Evolutionary conservation across 1,140 invertebrate genomes (phyloP), one percentile per base, ranked within the genome.

Genomic region (Drosophila sproati): DNA sequence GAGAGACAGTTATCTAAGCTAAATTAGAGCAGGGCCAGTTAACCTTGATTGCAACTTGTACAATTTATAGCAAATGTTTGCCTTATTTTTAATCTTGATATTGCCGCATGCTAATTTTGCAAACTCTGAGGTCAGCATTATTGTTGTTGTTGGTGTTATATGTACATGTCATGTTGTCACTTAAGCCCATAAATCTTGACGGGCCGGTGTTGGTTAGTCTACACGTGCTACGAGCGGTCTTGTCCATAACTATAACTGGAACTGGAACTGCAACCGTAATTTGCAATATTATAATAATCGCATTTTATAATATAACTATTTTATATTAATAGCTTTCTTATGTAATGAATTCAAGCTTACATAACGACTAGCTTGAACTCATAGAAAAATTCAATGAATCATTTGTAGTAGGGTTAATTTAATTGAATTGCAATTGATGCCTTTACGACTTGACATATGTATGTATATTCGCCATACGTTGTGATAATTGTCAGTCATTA

Each of bases 11-110:
- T 55, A 67, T 34, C 43, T 52, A 34, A 34, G 1, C 51, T 37
- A 7, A 60, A 68, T 34, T 73, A 56, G 56, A 73, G 50, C 71
- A 69, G 64, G 50, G 64, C 71, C 56, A 20, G 71, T 73, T 73
- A 47, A 56, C 71, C 64, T 69, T 73, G 71, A 69, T 31, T 3
- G n/a, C 4, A 43, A n/a, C 29, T 39, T 34, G 34, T 50, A 50
- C 20, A 20, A 20, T 20, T 20, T 59, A 32, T 3, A 59, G 10
- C 5, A n/a, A 20, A 47, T 47, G 28, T 35, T 41, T 12, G 32
- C 39, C 48, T 59, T 66, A 52, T 57, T 52, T 10, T 55, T 48
- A 43, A n/a, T 7, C 3, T 72, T 34, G 8, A 59, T 34, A 51
- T 52, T 51, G 34, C 7, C 51, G 32, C 35, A 67, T 67, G 70